Evolutionary conservation across 2,113 vertebrate species (phyloP).

Genomic region (Lagopus leucura): DNA sequence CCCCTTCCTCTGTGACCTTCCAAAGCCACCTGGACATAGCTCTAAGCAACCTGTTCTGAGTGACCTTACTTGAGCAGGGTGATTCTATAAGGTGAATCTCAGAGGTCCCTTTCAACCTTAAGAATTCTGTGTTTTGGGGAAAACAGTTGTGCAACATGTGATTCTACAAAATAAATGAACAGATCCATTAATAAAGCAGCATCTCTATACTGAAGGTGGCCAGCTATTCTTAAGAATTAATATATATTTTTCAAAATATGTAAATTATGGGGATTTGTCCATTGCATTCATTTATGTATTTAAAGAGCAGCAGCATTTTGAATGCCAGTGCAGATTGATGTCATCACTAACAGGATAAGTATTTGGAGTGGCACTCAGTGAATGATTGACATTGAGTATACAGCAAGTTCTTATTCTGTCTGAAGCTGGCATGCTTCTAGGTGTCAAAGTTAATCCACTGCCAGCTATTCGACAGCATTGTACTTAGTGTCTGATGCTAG

Average conservation of each 20-base stretch:
- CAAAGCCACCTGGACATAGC: not conserved
- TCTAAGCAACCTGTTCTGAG: not conserved
- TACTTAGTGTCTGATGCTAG: slow-evolving; percentile 57
- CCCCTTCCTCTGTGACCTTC: not conserved
- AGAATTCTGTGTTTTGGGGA: not conserved
- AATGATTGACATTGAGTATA: slow-evolving; percentile 69
- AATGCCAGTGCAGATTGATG: slow-evolving; percentile 57
- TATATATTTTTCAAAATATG: not conserved
- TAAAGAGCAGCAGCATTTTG: slow-evolving; percentile 33
- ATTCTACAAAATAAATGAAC: not conserved
- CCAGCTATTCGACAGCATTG: slow-evolving; percentile 70
- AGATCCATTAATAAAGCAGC: not conserved
- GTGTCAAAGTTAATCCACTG: slow-evolving; percentile 76
- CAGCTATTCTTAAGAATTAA: not conserved
- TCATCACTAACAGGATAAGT: slow-evolving; percentile 66
- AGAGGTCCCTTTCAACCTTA: not conserved
- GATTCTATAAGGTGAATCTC: not conserved
- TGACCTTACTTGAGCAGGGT: not conserved
- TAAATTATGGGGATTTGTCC: not conserved
- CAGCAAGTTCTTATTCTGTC: slow-evolving; percentile 71
- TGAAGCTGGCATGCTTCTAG: slow-evolving; percentile 69
- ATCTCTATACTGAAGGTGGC: fast-evolving
- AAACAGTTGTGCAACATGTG: not conserved
- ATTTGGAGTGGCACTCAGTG: slow-evolving; percentile 68
- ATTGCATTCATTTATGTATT: slow-evolving; percentile 33